Evolutionary conservation across 2,797 vertebrate species (phyloP).

Genomic region (Mormyrus proboscirostris): DNA sequence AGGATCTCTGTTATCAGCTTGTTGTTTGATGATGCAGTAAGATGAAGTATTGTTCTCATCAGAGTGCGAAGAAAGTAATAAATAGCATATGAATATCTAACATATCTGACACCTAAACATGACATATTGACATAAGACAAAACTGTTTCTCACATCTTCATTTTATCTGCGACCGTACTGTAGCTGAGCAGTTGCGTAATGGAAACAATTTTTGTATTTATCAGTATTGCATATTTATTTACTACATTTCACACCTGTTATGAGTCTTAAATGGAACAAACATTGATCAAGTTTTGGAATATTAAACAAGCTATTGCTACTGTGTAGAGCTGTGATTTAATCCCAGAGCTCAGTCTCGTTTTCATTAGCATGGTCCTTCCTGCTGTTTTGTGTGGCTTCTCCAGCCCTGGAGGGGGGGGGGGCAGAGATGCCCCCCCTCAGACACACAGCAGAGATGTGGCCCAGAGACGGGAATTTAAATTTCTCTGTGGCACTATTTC

Average conservation of each 20-base stretch:
- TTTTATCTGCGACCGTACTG: neutral
- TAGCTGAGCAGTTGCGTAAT: neutral
- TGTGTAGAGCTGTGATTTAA: neutral
- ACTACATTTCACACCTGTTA: neutral
- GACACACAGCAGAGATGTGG: too few species aligned
- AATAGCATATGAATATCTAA: neutral
- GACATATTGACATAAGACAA: neutral
- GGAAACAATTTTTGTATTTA: neutral
- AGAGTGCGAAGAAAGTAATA: neutral
- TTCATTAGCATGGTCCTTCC: neutral
- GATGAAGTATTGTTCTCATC: neutral
- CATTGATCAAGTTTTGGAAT: neutral
- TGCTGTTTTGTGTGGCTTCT: neutral
- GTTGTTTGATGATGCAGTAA: neutral
- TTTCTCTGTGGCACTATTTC: neutral
- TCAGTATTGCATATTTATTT: neutral
- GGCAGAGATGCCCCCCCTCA: too few species aligned
- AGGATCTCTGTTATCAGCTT: neutral
- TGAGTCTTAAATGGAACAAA: neutral
- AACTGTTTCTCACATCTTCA: neutral
- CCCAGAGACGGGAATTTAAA: neutral
- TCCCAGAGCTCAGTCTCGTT: neutral
- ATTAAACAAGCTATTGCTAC: neutral
- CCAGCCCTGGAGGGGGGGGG: neutral
- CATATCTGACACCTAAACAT: neutral